phyloP scores from a whole-genome alignment of 2,113 vertebrate genomes.

The Mola mola region DNA sequence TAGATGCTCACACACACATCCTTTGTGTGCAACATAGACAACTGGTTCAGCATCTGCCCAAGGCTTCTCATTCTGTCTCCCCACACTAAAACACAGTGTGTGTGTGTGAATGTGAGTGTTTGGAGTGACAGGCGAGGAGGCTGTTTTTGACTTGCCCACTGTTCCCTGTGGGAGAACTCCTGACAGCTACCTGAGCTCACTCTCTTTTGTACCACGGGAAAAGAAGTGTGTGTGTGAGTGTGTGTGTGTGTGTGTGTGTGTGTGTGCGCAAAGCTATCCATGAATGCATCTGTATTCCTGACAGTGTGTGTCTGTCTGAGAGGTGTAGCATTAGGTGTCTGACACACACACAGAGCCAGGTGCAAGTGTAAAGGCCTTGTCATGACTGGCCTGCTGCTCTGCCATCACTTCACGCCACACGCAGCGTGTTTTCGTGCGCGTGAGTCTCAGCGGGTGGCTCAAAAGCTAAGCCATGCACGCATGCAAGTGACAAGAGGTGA shows the following conservation, averaged over 20 bases:
- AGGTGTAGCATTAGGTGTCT: constrained; percentile 55
- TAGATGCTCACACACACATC: constrained; percentile 23
- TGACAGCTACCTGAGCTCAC: constrained; percentile 78
- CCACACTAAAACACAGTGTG: constrained; percentile 32
- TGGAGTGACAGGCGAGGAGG: constrained; percentile 67
- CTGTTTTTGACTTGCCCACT: constrained; percentile 73
- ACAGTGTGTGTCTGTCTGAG: constrained; percentile 43
- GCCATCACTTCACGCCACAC: too few relatives aligned
- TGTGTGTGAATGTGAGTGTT: constrained; percentile 20
- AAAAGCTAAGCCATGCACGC: constrained; percentile 38
- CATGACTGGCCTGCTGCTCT: constrained; percentile 61
- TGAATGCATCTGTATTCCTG: constrained; percentile 64
- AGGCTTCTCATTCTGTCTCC: constrained; percentile 60
- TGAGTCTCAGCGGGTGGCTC: constrained; percentile 28
- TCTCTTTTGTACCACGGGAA: constrained; percentile 55
- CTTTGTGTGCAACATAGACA: constrained; percentile 43
- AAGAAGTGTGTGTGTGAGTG: constrained; percentile 21
- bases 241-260: constrained; percentile 18
- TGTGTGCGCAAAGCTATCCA: constrained; percentile 24
- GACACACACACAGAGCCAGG: constrained; percentile 20
- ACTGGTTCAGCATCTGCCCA: constrained; percentile 66
- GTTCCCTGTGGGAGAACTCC: constrained; percentile 69
- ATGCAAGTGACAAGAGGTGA: constrained; percentile 62
- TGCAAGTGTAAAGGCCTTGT: constrained; percentile 54
- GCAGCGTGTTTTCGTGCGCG: background rate